Evolutionary conservation across 2,888 invertebrate genomes (phyloP), one percentile per base, ranked within the genome.

Genomic region (Thecocarcelia acutangulata): DNA sequence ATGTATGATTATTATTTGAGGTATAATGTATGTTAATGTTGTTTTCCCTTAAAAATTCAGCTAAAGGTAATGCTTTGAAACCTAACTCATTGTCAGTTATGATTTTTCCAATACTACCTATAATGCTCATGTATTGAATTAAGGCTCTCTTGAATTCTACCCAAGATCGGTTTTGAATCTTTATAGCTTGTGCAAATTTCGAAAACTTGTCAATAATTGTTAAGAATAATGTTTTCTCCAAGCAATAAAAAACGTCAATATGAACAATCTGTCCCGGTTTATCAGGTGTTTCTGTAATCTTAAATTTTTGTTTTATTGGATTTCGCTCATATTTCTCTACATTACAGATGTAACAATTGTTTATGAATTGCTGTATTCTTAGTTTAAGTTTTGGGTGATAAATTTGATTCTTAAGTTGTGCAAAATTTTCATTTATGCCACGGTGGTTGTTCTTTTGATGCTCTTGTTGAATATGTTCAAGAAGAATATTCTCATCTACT

Each of bases 221-320:
- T 1, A 61, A n/a, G 44, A 73, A 61, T 28, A 46, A 5, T 3
- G 42, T 46, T 46, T 21, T 69, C 40, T 19, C 28, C 13, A 37
- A 3, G 15, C 33, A 56, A n/a, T 69, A 69, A 58, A 56, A 70
- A 2, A 84, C 83, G 63, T 86, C 86, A 2, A 86, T 42, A 58
- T 86, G 85, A 13, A 87, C 52, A 8, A 85, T 79, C 69, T 87
- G 83, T 11, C 83, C 61, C 2, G 86, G 86, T 75, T 64, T 83
- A 0, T 63, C 59, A 15, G 85, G 83, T 3, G 85, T 85, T 69
- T 84, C 84, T 0, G 85, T 86, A 2, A 86, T 13, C 40, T 84
- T 80, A 28, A 85, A 85, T 52, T 64, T 54, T 1, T 72, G 80
- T 66, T 76, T 81, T 6, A 64, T 40, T 1, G 83, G 80, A 1